Conservation (phyloP, 2,113 vertebrate genomes). For the Engraulis encrasicolus region DNA sequence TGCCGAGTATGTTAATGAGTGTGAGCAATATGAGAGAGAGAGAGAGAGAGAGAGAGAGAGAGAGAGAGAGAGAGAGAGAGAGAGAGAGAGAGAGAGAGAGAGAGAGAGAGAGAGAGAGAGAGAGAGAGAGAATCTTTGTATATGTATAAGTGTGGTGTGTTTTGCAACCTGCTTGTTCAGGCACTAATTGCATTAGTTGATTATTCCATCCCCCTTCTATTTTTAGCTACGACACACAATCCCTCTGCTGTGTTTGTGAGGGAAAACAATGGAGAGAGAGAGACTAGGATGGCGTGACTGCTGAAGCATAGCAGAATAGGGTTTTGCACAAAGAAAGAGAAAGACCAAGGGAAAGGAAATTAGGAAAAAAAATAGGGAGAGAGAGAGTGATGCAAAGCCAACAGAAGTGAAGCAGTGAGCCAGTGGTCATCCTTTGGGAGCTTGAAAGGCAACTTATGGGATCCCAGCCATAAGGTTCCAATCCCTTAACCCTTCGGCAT, state of each 20-base stretch:
- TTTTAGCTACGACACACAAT: constrained; percentile 50
- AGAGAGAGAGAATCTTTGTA: background rate
- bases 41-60: constrained; percentile 15
- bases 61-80: background rate
- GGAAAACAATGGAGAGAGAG: constrained; percentile 44
- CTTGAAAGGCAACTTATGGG: too few species aligned
- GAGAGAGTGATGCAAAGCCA: background rate
- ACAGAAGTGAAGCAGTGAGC: background rate
- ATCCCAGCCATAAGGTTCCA: too few species aligned
- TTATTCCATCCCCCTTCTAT: constrained; percentile 50
- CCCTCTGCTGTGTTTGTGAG: constrained; percentile 41
- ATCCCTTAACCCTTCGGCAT: too few species aligned
- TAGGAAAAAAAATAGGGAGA: background rate
- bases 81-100: background rate
- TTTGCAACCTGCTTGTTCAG: constrained; percentile 51
- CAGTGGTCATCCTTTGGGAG: background rate
- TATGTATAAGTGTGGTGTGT: constrained; percentile 31
- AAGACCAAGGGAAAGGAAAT: background rate
- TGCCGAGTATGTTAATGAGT: background rate
- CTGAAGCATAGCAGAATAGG: constrained; percentile 26
- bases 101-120: background rate
- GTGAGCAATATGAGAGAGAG: constrained; percentile 19
- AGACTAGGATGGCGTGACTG: constrained; percentile 39
- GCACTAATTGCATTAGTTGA: constrained; percentile 55
- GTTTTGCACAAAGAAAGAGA: constrained; percentile 13